Base-by-base conservation (phyloP, 2,113 vertebrate genomes). In the Misgurnus mizolepis region DNA sequence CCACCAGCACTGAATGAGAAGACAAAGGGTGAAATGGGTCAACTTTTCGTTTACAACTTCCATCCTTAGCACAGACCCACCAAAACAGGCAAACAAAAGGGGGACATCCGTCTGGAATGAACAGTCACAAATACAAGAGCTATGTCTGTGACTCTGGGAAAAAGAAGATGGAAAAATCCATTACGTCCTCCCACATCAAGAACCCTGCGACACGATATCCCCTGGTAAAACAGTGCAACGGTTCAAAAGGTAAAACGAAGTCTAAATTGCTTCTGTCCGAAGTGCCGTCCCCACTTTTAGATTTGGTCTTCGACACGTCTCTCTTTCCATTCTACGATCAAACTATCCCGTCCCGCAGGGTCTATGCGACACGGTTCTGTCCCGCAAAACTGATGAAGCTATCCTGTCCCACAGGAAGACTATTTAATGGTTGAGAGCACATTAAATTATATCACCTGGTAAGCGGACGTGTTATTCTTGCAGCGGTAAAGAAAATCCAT, bases 341-440 rank as follows among this genome's bases (percentile, higher is more conserved):
- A 76, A 75, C 72, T 68, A 62, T 34, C 73, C 53, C 53, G 11
- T 67, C 83, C 56, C 64, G 76, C 55, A 61, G 61, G 56, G 62
- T 55, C 75, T 66, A 66, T 66, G 65, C 9, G 34, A 77, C 75
- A 77, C 14, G 62, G 18, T 53, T 47, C 61, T 55, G 17, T 58
- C 55, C 17, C 55, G 8, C 55, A 18, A 58, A 17, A 58, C 45
- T 78, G 61, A 50, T 70, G 65, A 81, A 81, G 65, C 72, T 68
- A 62, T 47, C 73, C 43, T 18, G 11, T 58, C 82, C 61, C 64
- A 78, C 55, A 65, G 61, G 53, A 75, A 81, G 70, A 84, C 78
- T 69, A 84, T 90, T 90, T 89, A 89, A 91, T 86, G 91, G 86
- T 71, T 87, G 87, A 90, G 76, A 87, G 71, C 81, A 82, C 88